Conservation (phyloP, 2,113 vertebrate genomes). For the Megaleporinus macrocephalus region DNA sequence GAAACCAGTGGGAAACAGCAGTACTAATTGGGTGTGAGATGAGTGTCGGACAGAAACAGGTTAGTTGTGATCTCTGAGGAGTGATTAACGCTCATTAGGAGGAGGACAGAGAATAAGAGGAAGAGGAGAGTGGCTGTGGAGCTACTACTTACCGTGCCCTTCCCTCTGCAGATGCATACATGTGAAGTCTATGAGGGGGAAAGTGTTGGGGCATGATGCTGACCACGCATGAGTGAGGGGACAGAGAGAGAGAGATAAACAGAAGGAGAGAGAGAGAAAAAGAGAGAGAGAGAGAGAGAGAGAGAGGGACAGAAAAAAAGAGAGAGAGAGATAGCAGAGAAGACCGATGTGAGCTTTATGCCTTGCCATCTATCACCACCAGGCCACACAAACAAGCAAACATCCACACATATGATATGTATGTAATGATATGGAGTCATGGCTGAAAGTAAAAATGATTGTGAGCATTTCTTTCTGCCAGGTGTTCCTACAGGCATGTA, state of each 20-base stretch:
- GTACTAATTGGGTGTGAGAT: conserved; percentile 24
- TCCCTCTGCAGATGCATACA: conserved; percentile 98
- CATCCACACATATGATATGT: conserved; percentile 75
- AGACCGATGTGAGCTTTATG: conserved; percentile 85
- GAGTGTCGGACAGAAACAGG: neutral
- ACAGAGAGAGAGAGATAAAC: conserved; percentile 63
- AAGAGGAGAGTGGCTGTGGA: conserved; percentile 54
- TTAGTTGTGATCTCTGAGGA: conserved; percentile 36
- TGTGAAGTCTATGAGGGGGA: conserved; percentile 98
- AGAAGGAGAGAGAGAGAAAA: conserved; percentile 8
- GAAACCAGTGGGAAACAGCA: conserved; percentile 27
- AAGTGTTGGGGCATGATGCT: conserved; percentile 92
- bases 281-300: conserved; percentile 79
- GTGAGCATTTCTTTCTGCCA: neutral
- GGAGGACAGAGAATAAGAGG: conserved; percentile 72
- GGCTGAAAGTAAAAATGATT: conserved; percentile 12
- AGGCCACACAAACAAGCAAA: conserved; percentile 7
- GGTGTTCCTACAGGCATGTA: neutral
- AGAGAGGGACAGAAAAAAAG: conserved; percentile 19
- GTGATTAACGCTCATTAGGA: conserved; percentile 45
- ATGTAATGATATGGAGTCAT: conserved; percentile 43
- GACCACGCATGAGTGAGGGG: conserved; percentile 65
- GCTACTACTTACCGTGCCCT: conserved; percentile 91
- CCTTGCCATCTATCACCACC: conserved; percentile 64
- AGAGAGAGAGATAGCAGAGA: conserved; percentile 84